Evolutionary conservation across 2,797 vertebrate species (phyloP), one percentile per base, ranked within the genome.

Genomic region (Lacerta bilineata): DNA sequence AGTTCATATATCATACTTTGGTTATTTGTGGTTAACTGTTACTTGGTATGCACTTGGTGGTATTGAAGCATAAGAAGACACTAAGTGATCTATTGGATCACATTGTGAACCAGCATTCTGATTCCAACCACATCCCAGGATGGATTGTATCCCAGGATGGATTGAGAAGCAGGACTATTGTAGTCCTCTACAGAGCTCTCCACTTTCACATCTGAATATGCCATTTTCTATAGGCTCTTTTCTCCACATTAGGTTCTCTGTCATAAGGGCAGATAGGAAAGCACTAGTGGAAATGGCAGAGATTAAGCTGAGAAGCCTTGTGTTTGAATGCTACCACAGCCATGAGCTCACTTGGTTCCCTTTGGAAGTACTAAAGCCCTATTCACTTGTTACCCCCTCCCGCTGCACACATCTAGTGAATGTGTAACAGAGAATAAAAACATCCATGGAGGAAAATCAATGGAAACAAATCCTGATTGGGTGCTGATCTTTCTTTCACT

Each of bases 391-490:
- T 15, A 64, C 61, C n/a, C 4, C 8, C 71, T 23, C 61, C n/a
- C 50, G 15, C 50, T 55, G 50, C 50, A 80, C 61, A n/a, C 17
- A 39, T 64, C 2, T 59, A 64, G 59, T 27, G 59, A 64, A 15
- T 25, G 10, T 25, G 59, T 36, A 36, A 80, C 3, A 2, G 15
- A 13, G 29, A 79, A 55, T 79, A 83, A 86, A 92, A 79, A 74
- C 75, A 75, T 87, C 23, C 27, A 90, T n/a, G 0, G 0, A 43
- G 0, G 0, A 50, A 84, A 87, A 68, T 50, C 84, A 88, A 29
- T 6, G 0, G 36, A 68, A 64, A 89, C 77, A 76, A 87, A 55
- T 78, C 59, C 0, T 0, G 88, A 91, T 74, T 61, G 86, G 55
- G 50, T 80, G 23, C 18, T 92, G 64, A 17, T 82, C 72, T 72